Conservation (phyloP, 1,140 invertebrate genomes). For the Tachypleus tridentatus region DNA sequence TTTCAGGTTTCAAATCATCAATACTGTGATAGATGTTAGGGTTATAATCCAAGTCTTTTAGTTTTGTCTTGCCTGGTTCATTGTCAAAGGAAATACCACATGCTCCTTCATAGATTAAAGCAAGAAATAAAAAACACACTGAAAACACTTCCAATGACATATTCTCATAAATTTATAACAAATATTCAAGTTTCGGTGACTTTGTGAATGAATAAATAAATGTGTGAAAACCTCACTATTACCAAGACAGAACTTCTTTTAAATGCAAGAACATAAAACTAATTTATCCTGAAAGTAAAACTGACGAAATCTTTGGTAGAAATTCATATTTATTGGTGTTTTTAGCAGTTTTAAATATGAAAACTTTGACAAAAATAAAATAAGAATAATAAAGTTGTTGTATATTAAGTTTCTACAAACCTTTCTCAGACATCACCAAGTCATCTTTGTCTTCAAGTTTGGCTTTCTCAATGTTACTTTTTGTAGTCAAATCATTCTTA, state of each 20-base stretch:
- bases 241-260: constrained; percentile 1
- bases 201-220: too few relatives aligned
- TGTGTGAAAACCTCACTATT: too few relatives aligned
- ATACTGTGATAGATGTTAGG: constrained; percentile 61
- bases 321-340: neutral
- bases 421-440: constrained; percentile 10
- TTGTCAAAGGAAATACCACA: neutral
- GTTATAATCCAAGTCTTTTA: constrained; percentile 31
- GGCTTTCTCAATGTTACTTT: constrained; percentile 19
- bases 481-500: constrained; percentile 18
- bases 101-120: neutral
- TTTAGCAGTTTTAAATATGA: too few relatives aligned
- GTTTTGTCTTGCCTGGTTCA: constrained; percentile 39
- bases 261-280: constrained; percentile 16
- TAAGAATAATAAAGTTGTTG: neutral
- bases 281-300: neutral
- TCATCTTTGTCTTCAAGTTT: constrained; percentile 17
- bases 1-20: constrained; percentile 50
- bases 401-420: neutral
- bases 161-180: too few relatives aligned
- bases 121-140: neutral
- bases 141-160: neutral
- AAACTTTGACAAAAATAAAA: neutral
- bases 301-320: neutral
- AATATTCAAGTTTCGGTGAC: too few relatives aligned